Base-by-base conservation (phyloP, 2,797 vertebrate species). In the Hoplostethus atlanticus region DNA sequence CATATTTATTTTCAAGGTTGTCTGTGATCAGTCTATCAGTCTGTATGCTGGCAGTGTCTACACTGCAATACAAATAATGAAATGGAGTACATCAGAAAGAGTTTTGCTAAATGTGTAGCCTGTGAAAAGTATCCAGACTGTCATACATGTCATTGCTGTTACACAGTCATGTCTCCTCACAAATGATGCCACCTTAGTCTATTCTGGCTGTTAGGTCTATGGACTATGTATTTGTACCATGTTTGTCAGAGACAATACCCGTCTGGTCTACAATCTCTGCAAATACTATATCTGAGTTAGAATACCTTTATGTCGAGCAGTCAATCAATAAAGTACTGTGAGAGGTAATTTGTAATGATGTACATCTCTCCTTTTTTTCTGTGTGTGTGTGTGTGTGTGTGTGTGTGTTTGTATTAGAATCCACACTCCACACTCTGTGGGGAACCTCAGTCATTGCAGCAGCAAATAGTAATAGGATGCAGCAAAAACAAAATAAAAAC, bases 241-340 rank as follows among this genome's bases (percentile, higher is more conserved):
- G 21, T 80, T 71, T 83, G 72, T 83, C 52, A 87, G 83, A 70
- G 76, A 76, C 80, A 89, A 88, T 83, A 70, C 68, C 16, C 68
- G 84, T 85, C 75, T 86, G 74, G 64, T 86, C 69, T 85, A 79
- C 55, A 87, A 83, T 90, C 72, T 86, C 72, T 86, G 80, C 53
- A 84, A 90, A 92, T 91, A 90, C 88, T 94, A 79, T 73, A 73
- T 76, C 47, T 91, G 56, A 89, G 68, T 72, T 81, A 87, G 30
- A 86, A 82, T 72, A 53, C 75, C 56, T 81, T 81, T 71, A 61
- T 86, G 70, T 89, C 81, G 72, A 53, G 64, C 74, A 87, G 73
- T 91, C 75, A 85, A 71, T 80, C 64, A 90, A 89, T 93, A 87
- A 91, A 93, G 73, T 78, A 83, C 65, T 56, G 59, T 79, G 48